Conservation (phyloP, 2,888 invertebrate species). For the Hydrotaea cyrtoneurina region DNA sequence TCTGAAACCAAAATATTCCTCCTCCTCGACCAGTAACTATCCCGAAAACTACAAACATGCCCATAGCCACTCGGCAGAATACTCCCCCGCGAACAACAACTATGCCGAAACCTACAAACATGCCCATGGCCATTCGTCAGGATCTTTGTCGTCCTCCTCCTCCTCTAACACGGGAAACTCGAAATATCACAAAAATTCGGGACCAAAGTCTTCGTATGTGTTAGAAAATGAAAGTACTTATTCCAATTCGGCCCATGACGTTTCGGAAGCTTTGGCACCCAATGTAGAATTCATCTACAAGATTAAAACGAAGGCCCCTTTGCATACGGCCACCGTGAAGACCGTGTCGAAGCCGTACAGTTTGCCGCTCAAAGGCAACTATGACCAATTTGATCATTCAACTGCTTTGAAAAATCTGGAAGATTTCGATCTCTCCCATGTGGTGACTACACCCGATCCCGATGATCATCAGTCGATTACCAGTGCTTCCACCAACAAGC, state of each 20-base stretch:
- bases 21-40: constrained; percentile 32
- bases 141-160: constrained; percentile 15
- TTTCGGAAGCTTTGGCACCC: constrained; percentile 75
- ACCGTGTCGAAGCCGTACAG: constrained; percentile 77
- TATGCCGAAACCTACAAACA: background rate
- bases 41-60: constrained; percentile 42
- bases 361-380: constrained; percentile 71
- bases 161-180: constrained; percentile 58
- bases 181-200: constrained; percentile 57
- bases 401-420: constrained; percentile 78
- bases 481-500: constrained; percentile 69
- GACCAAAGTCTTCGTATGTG: constrained; percentile 69
- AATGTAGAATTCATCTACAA: constrained; percentile 80
- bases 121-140: constrained; percentile 27
- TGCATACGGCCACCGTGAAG: constrained; percentile 78
- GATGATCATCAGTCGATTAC: constrained; percentile 63
- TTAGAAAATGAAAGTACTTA: constrained; percentile 74
- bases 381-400: constrained; percentile 78
- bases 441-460: constrained; percentile 73
- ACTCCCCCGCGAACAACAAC: background rate
- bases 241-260: constrained; percentile 72
- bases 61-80: constrained; percentile 20
- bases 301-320: constrained; percentile 77
- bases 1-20: constrained; percentile 76
- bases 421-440: constrained; percentile 78